Base-by-base conservation (phyloP, 2,888 invertebrate species). In the Arenicola marina region DNA sequence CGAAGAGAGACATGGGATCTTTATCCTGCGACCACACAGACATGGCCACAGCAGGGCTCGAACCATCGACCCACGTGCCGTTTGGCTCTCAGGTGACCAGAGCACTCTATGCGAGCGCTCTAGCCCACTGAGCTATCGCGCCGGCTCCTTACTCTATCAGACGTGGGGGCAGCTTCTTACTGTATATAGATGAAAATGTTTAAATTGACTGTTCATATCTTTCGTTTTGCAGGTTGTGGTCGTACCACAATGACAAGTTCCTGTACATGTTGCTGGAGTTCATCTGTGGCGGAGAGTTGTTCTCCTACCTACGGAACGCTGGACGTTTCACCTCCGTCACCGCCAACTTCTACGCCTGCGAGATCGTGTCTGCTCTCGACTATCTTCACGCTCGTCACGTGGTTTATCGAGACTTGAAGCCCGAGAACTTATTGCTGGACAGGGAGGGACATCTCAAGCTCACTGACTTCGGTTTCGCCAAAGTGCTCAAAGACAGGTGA, bases 201-300 rank as follows among this genome's bases (percentile, higher is more conserved):
- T n/a, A n/a, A n/a, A n/a, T n/a, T n/a, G n/a, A n/a, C n/a, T n/a
- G n/a, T n/a, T n/a, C n/a, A n/a, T n/a, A n/a, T n/a, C n/a, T n/a
- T n/a, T n/a, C n/a, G n/a, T n/a, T n/a, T 59, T 64, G 7, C 67
- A 96, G 96, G 85, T 88, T 92, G 76, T 95, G 95, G 92, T 92
- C 92, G 80, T 91, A 92, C 76, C 91, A 92, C 81, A 96, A 96
- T 82, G 89, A 91, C 75, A 89, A 90, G 59, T 92, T 92, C 82
- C 89, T 98, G 68, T 98, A 96, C 86, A 96, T 98, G 96, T 87
- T 97, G 64, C 91, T 98, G 82, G 97, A 98, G 84, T 98, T 94
- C 84, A 92, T 96, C 1, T 93, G 93, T 4, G 83, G 98, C 15
- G 98, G 98, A 11, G 98, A 98, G 84, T 88, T 98, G 31, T 98